Conservation (phyloP, 2,113 vertebrate genomes). For the Percina caprodes region DNA sequence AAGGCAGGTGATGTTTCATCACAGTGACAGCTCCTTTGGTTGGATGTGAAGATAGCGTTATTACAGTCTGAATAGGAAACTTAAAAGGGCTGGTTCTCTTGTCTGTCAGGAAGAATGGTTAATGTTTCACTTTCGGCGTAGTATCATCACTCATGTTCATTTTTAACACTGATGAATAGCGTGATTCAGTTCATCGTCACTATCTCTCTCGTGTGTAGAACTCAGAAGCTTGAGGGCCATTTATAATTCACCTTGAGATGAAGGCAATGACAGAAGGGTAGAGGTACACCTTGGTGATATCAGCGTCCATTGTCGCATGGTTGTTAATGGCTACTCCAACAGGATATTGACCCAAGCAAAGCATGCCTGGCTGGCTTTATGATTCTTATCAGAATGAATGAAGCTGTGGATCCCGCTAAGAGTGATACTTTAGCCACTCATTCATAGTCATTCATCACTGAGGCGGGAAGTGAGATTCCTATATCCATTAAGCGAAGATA, state of each 20-base stretch:
- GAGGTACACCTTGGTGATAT: slow-evolving; percentile 73
- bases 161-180: slow-evolving; percentile 65
- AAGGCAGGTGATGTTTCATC: slow-evolving; percentile 56
- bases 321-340: slow-evolving; percentile 77
- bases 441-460: slow-evolving; percentile 78
- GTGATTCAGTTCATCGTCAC: slow-evolving; percentile 57
- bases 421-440: slow-evolving; percentile 78
- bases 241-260: slow-evolving; percentile 82
- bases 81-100: slow-evolving; percentile 49
- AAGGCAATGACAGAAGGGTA: slow-evolving; percentile 72
- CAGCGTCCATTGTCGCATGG: slow-evolving; percentile 74
- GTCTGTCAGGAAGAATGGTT: slow-evolving; percentile 65
- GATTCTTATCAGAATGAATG: slow-evolving; percentile 82
- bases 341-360: slow-evolving; percentile 82
- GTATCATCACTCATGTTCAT: slow-evolving; percentile 60
- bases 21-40: slow-evolving; percentile 57
- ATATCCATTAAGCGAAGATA: slow-evolving; percentile 80
- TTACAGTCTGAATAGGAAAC: slow-evolving; percentile 58
- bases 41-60: slow-evolving; percentile 54
- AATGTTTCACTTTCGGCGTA: slow-evolving; percentile 51
- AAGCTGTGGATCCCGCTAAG: slow-evolving; percentile 63
- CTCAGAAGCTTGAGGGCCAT: slow-evolving; percentile 52
- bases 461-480: slow-evolving; percentile 75
- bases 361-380: slow-evolving; percentile 74
- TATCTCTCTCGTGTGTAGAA: slow-evolving; percentile 50